These are phyloP conservation scores for Andrena bucephala DNA, from an alignment of 2,888 invertebrate genomes.

Conservation along the genomic window DNA sequence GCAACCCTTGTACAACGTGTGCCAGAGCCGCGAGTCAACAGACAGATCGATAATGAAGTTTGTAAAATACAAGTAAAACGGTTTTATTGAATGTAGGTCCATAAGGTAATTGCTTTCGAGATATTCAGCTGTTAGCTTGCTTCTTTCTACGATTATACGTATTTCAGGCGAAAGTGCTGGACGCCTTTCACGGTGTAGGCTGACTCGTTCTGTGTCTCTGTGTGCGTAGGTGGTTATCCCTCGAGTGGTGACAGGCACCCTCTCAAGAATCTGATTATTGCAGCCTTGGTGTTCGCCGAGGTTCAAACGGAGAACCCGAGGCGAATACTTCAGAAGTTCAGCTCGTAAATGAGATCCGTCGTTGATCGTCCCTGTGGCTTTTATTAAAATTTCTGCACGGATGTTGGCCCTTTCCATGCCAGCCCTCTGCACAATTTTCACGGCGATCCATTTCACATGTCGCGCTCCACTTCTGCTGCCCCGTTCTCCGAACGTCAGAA, in stretches of 20 bases:
- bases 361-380: conserved; percentile 54
- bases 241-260: conserved; percentile 58
- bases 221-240: conserved; percentile 41
- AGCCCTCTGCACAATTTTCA: background rate
- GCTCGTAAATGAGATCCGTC: conserved; percentile 57
- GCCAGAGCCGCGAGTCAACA: too few relatives aligned
- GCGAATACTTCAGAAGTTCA: conserved; percentile 77
- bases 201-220: conserved; percentile 14
- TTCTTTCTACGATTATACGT: background rate
- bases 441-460: background rate
- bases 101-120: too few relatives aligned
- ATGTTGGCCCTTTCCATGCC: background rate
- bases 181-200: conserved; percentile 9
- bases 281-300: conserved; percentile 75
- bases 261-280: conserved; percentile 81
- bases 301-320: conserved; percentile 53
- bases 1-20: background rate
- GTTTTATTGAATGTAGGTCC: too few relatives aligned
- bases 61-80: too few relatives aligned
- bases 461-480: too few relatives aligned
- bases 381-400: conserved; percentile 75
- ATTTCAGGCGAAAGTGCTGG: conserved; percentile 28
- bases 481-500: too few relatives aligned
- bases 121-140: too few relatives aligned
- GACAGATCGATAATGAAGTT: too few relatives aligned